Conservation (phyloP, 2,113 vertebrate genomes). For the Lanius ludovicianus region DNA sequence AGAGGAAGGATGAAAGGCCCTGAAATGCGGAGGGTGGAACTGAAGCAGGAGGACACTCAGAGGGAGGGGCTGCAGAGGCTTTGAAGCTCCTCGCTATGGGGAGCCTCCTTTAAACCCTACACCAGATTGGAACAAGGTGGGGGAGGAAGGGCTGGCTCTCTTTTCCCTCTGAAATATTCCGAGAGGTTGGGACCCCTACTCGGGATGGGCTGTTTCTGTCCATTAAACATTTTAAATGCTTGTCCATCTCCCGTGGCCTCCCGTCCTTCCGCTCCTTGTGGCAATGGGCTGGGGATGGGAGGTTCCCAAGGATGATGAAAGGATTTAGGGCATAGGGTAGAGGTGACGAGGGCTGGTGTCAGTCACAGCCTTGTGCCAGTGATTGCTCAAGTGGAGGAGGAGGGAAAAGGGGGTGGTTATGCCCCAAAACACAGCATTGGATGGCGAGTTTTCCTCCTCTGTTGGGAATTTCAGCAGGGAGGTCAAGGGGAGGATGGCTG, state of each 20-base stretch:
- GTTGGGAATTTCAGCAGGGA: background rate
- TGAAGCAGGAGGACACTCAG: slow-evolving; percentile 52
- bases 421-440: background rate
- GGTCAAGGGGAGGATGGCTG: background rate
- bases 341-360: background rate
- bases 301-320: background rate
- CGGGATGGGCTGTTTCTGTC: background rate
- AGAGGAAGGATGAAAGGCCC: slow-evolving; percentile 66
- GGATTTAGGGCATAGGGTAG: background rate
- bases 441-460: background rate
- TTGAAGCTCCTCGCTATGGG: slow-evolving; percentile 64
- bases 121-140: slow-evolving; percentile 48
- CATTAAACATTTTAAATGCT: background rate
- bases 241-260: background rate
- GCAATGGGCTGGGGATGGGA: background rate
- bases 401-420: background rate
- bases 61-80: slow-evolving; percentile 48
- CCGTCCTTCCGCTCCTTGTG: background rate
- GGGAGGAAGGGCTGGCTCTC: slow-evolving; percentile 20
- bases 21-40: slow-evolving; percentile 56
- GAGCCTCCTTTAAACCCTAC: slow-evolving; percentile 65
- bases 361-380: background rate
- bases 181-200: background rate
- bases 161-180: background rate
- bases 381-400: background rate